Base-by-base conservation (phyloP, 2,113 vertebrate species). In the Clinocottus analis region DNA sequence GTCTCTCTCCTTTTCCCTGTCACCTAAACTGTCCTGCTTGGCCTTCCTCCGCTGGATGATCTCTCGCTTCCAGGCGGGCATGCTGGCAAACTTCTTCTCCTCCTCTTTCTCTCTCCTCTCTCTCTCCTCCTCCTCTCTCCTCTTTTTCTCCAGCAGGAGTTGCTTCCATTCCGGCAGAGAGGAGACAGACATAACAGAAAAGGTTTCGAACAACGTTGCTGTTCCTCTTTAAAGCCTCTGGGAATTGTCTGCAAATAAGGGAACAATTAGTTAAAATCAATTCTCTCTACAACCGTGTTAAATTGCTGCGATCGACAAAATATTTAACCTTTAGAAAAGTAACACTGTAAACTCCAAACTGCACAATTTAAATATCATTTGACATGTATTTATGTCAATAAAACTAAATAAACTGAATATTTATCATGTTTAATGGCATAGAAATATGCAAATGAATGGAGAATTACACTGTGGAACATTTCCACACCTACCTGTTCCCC, bases 41-140 rank as follows among this genome's bases (percentile, higher is more conserved):
- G 95, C 96, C 17, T 94, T 93, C 33, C 96, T 93, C 17, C 96
- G 83, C 73, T 97, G 96, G 79, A 97, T 95, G 68, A 98, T 95
- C 13, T 95, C 96, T 58, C 96, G 91, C 71, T 97, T 97, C 97
- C 97, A 97, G 33, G 95, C 96, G 0, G 97, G 96, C 95, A 97
- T 96, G 89, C 90, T 95, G 70, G 96, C 95, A 23, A 96, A 92
- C 67, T 96, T 95, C 31, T 96, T 92, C 82, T 95, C 92, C 70
- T 97, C 95, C 11, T 96, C 95, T 60, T 94, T 94, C 62, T 95
- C 96, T 33, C 93, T 91, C 70, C 93, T 93, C 17, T 94, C 94
- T 21, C 94, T 79, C 2, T 93, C 94, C 68, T 96, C 96, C 91
- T 97, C 96, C 63, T 96, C 96, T 84, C 92, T 94, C 77, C 96